Evolutionary conservation across 2,888 invertebrate species (phyloP), one percentile per base, ranked within the genome.

Genomic region (Nowickia ferox): DNA sequence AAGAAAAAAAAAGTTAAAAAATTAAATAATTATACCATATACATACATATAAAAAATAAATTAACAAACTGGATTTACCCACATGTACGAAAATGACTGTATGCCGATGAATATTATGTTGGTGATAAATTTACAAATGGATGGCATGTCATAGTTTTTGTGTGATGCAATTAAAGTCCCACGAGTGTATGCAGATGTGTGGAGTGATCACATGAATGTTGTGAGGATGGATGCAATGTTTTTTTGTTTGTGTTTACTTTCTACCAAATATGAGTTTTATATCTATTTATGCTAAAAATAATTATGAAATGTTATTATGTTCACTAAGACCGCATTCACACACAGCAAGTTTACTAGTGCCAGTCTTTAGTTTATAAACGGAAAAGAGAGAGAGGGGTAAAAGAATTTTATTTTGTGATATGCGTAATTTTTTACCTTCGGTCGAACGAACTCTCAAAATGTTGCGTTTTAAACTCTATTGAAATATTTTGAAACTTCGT

Each of bases 111-210:
- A 74, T 69, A n/a, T 48, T 4, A 69, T 61, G 19, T 8, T 71
- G 76, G 66, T 83, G 83, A 51, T 51, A 66, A 83, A 77, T 83
- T 83, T 83, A 83, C 83, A 83, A 71, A 83, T 83, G 74, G 48
- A 10, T 48, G n/a, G 48, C 17, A 51, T 65, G 55, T 57, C 40
- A 59, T 74, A 19, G 5, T 53, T 59, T 65, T 57, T 53, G 69
- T 59, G 30, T 77, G 71, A 75, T 53, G 51, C 44, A 61, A 75
- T 8, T 38, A 72, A 83, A 22, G 15, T 83, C 71, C 76, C 76
- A 83, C 42, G 48, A 48, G 46, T 59, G 48, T 44, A 57, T 68
- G 68, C 57, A 42, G 59, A 46, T 44, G 11, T 5, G 15, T 17
- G 40, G 40, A 63, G 42, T 65, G 63, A 63, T 68, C 59, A 30